Evolutionary conservation across 2,113 vertebrate species (phyloP).

Genomic region (Sylvicapra grimmia): DNA sequence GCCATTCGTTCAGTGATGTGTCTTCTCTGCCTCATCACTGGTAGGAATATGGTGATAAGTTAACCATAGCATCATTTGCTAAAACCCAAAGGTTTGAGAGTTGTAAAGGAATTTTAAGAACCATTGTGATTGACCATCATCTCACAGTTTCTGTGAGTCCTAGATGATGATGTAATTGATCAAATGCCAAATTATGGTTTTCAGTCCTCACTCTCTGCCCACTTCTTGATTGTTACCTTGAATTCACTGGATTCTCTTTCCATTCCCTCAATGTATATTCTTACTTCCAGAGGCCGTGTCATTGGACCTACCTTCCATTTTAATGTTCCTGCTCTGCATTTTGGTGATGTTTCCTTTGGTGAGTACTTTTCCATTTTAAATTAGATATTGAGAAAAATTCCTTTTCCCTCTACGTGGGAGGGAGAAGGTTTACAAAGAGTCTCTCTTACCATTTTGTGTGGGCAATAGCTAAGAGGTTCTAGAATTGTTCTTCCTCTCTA

Average conservation of each 20-base stretch:
- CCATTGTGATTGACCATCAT: neutral
- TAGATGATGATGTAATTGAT: neutral
- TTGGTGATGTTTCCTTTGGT: constrained; percentile 90
- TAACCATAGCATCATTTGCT: neutral
- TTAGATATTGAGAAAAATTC: neutral
- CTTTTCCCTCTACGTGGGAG: neutral
- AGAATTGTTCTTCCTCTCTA: neutral
- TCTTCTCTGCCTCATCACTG: neutral
- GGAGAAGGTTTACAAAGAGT: neutral
- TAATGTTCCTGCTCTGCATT: constrained; percentile 79
- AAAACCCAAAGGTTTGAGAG: constrained; percentile 54
- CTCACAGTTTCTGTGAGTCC: neutral
- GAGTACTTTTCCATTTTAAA: constrained; percentile 66
- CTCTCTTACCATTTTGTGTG: neutral
- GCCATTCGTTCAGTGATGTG: neutral
- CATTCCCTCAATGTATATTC: neutral
- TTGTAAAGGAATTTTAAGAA: constrained; percentile 20
- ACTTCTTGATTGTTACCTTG: neutral
- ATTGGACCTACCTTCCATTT: constrained; percentile 86
- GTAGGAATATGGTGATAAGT: neutral
- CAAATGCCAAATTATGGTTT: constrained; percentile 16
- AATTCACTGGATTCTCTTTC: neutral
- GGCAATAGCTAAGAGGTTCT: neutral
- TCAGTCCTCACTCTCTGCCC: neutral
- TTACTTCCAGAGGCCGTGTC: constrained; percentile 83